A percentile compares a stretch with the other conserved stretches of the same genome.
phyloP scores from a whole-genome alignment of 2,113 vertebrate genomes.

The Indicator maculatus region DNA sequence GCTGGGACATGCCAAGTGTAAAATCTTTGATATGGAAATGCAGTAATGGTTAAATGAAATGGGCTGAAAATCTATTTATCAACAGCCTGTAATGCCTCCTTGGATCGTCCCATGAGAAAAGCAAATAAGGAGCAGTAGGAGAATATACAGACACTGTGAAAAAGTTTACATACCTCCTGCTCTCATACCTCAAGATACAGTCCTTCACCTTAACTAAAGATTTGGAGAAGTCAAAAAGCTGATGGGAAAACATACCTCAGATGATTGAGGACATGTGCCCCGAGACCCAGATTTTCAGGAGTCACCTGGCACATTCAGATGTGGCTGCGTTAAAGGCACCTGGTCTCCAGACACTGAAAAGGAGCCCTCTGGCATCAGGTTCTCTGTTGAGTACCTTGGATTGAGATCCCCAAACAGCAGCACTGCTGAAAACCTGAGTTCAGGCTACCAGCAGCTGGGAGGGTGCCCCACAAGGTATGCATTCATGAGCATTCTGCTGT shows the following conservation, averaged over 20 bases:
- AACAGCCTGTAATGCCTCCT: conserved; percentile 41
- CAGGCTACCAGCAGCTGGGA: background rate
- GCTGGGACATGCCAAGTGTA: conserved; percentile 37
- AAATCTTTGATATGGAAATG: conserved; percentile 70
- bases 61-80: conserved; percentile 61
- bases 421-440: background rate
- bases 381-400: background rate
- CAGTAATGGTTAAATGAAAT: conserved; percentile 58
- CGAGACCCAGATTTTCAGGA: background rate
- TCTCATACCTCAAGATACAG: background rate
- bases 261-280: background rate
- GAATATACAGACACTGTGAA: conserved; percentile 13
- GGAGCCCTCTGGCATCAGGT: background rate
- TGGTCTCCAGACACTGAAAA: background rate
- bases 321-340: background rate
- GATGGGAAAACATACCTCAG: background rate
- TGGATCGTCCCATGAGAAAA: conserved; percentile 62
- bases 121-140: conserved; percentile 57
- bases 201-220: background rate
- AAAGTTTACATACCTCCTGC: conserved; percentile 36
- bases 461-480: background rate
- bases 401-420: background rate
- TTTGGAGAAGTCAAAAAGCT: background rate
- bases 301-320: background rate
- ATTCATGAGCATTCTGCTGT: background rate